Conservation (phyloP, 2,797 vertebrate genomes). For the Phalanger gymnotis region DNA sequence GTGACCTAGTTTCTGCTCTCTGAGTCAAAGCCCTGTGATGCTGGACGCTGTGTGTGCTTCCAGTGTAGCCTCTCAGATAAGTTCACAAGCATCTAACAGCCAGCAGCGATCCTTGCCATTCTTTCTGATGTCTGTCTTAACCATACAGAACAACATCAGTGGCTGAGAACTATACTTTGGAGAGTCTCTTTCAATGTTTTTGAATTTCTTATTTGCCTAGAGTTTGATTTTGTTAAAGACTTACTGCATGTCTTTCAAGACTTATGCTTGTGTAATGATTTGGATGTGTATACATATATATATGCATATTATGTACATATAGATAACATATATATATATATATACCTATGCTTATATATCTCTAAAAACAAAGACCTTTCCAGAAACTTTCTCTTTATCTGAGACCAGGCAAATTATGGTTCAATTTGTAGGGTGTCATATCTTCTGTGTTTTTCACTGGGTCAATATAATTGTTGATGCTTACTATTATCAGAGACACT, state of each 20-base stretch:
- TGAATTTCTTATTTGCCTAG: conserved; percentile 13
- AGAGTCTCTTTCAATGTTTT: not conserved
- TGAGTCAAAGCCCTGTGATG: not conserved
- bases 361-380: not conserved
- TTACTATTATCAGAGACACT: conserved; percentile 24
- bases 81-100: conserved; percentile 9
- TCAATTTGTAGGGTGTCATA: not conserved
- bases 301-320: too few relatives aligned
- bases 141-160: not conserved
- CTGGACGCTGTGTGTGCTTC: not conserved
- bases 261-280: not conserved
- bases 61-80: conserved; percentile 5
- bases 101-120: not conserved
- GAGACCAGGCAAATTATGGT: not conserved
- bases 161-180: not conserved
- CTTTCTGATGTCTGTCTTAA: not conserved
- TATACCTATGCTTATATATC: conserved; percentile 7
- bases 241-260: conserved; percentile 7
- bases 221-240: conserved; percentile 24
- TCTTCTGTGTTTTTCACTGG: not conserved
- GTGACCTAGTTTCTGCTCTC: not conserved
- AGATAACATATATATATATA: too few relatives aligned
- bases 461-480: conserved; percentile 33
- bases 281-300: too few relatives aligned
- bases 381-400: not conserved